phyloP scores from a whole-genome alignment of 2,113 vertebrate genomes.

The mouse (Mus musculus) region GRCm39 chr7:55286001-55286500 shows the following conservation, averaged over 20 bases:
- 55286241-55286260: no score
- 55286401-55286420: neutral
- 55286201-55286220: no score
- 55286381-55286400: neutral
- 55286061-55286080: neutral
- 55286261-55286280: no score
- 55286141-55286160: neutral
- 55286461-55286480: neutral
- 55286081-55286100: neutral
- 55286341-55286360: neutral
- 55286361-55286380: neutral
- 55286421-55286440: neutral
- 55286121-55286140: neutral
- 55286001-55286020: neutral
- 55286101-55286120: fast-evolving
- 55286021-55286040: neutral
- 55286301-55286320: neutral
- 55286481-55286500: neutral
- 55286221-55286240: no score
- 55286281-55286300: neutral
- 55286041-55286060: neutral
- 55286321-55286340: neutral
- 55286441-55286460: neutral
- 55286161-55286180: neutral
- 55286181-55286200: neutral